Evolutionary conservation across 1,140 invertebrate genomes (phyloP), one percentile per base, ranked within the genome.

Genomic region (Diachasmimorpha longicaudata): DNA sequence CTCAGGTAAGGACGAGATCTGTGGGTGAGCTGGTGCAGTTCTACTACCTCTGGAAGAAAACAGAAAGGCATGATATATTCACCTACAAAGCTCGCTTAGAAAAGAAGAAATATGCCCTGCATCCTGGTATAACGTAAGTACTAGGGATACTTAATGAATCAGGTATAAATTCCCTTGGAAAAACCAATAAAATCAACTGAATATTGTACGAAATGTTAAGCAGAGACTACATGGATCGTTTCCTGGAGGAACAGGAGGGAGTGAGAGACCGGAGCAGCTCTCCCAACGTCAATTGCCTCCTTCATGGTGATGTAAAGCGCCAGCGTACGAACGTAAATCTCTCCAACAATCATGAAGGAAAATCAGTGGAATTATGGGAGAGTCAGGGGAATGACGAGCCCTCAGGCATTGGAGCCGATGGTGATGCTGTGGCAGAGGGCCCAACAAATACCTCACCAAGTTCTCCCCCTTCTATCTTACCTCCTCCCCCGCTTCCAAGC

Each of bases 41-140:
- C 90, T 99, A 99, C 90, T 99, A 99, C 85, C 91, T 99, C 37
- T 99, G 98, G 98, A 99, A 99, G 88, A 99, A 99, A 90, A 99
- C 98, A 66, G 97, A 99, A 86, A 90, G 98, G 48, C 97, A 99
- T 87, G 98, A 99, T 89, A 93, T 95, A 79, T 95, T 95, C 86
- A 94, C 93, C 5, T 94, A 93, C 81, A 94, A 94, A 87, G 92
- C 92, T 31, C 89, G 93, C 78, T 83, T 95, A 72, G 94, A 95
- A 82, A 95, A 95, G 85, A 94, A 94, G 79, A 94, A 95, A 85
- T 95, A 95, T 85, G 90, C 93, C 36, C 85, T 95, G 37, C 93
- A 95, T 89, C 94, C 94, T 55, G 94, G 94, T 77, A 93, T 88
- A 84, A 94, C 93, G 88, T 88, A 81, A 87, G 87, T 86, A 79